These are phyloP conservation scores for Setipinna tenuifilis DNA, from an alignment of 2,797 vertebrate genomes.

Conservation along the genomic window DNA sequence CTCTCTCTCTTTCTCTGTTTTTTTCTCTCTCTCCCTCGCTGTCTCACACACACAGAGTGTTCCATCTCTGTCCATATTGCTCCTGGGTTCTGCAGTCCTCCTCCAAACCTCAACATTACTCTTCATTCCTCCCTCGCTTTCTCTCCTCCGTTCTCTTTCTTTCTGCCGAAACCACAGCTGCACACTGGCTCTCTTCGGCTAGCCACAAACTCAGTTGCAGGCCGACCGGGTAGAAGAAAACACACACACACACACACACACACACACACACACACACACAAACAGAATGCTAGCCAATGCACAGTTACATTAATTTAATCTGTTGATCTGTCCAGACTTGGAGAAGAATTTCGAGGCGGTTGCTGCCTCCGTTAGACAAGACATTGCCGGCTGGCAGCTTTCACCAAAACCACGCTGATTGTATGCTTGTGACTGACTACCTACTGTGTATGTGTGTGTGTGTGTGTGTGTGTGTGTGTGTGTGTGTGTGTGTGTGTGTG, in stretches of 20 bases:
- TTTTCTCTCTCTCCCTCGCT: constrained; percentile 33
- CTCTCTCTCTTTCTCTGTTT: background rate
- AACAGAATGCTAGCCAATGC: constrained; percentile 35
- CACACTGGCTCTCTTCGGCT: constrained; percentile 44
- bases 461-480: constrained; percentile 26
- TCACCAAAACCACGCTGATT: constrained; percentile 2
- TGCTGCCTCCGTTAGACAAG: constrained; percentile 1
- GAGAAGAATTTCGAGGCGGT: constrained; percentile 3
- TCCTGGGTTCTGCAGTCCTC: constrained; percentile 32
- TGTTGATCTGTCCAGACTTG: background rate
- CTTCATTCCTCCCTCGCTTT: constrained; percentile 40
- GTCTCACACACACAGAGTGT: constrained; percentile 32
- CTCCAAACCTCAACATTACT: constrained; percentile 43
- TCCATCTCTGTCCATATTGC: constrained; percentile 17
- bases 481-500: background rate
- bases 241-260: too few species aligned
- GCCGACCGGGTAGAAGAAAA: constrained; percentile 39
- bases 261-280: too few species aligned
- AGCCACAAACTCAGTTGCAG: constrained; percentile 37
- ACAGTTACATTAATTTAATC: constrained; percentile 27
- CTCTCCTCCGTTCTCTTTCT: constrained; percentile 38
- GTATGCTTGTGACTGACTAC: constrained; percentile 21
- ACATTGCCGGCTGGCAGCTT: background rate
- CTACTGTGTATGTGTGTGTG: background rate
- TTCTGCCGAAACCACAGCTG: constrained; percentile 54